These are phyloP conservation scores for Drosophila pallidifrons DNA, from an alignment of 1,140 invertebrate genomes.

Conservation along the genomic window DNA sequence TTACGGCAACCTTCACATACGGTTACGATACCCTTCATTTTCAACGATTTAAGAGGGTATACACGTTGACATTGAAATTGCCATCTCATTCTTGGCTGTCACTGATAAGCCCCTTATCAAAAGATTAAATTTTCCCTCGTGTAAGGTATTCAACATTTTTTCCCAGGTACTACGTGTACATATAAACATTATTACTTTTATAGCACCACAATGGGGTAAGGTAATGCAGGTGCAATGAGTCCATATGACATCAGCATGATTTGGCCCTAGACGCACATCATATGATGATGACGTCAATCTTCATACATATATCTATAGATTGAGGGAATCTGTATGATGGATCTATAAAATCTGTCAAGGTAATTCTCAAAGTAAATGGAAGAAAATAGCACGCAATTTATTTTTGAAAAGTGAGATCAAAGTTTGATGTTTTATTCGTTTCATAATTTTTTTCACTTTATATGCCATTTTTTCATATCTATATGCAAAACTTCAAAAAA, in stretches of 20 bases:
- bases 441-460: conserved; percentile 74
- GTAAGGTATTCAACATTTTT: conserved; percentile 11
- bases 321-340: not conserved
- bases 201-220: not conserved
- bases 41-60: conserved; percentile 4
- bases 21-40: conserved; percentile 2
- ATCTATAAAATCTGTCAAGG: not conserved
- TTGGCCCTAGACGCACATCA: not conserved
- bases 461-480: conserved; percentile 57
- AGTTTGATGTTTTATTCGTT: conserved; percentile 76
- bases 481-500: conserved; percentile 71
- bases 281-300: not conserved
- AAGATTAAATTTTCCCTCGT: conserved; percentile 35
- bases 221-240: conserved; percentile 1
- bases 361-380: not conserved
- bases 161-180: not conserved
- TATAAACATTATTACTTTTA: conserved; percentile 14
- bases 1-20: too few species aligned
- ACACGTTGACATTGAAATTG: conserved; percentile 33
- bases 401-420: conserved; percentile 75
- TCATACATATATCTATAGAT: not conserved
- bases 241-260: conserved; percentile 8
- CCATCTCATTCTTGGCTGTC: conserved; percentile 24
- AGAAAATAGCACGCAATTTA: not conserved
- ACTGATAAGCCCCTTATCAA: conserved; percentile 42